These are phyloP conservation scores for Archocentrus centrarchus DNA, from an alignment of 2,113 vertebrate genomes.

Conservation along the genomic window DNA sequence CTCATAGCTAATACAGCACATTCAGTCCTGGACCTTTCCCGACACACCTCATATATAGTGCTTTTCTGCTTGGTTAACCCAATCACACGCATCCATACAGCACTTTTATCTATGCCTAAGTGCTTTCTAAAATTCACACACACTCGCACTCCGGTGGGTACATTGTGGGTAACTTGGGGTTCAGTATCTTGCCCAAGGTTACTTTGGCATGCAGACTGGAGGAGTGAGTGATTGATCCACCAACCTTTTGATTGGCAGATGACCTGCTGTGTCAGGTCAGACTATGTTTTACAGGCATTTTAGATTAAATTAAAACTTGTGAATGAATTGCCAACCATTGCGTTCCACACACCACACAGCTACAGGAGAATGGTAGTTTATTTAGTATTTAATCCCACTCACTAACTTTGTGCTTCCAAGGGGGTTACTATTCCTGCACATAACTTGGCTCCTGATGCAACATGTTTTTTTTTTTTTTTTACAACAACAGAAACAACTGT, in stretches of 20 bases:
- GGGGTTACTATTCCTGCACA: not conserved
- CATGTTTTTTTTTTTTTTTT: too few relatives aligned
- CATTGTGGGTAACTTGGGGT: not conserved
- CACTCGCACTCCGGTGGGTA: not conserved
- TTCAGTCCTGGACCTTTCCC: too few relatives aligned
- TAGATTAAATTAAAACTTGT: not conserved
- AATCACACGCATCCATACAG: not conserved
- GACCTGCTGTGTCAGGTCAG: not conserved
- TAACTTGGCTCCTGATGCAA: not conserved
- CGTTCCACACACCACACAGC: not conserved
- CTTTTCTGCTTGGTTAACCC: not conserved
- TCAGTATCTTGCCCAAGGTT: not conserved
- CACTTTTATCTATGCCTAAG: not conserved
- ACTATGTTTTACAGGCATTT: not conserved
- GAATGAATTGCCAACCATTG: not conserved
- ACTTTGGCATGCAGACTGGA: not conserved
- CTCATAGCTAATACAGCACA: too few relatives aligned
- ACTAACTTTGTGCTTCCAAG: not conserved
- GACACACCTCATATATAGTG: not conserved
- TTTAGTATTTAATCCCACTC: not conserved
- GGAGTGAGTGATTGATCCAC: not conserved
- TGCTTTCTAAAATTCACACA: not conserved
- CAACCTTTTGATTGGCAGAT: not conserved
- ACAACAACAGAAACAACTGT: too few relatives aligned
- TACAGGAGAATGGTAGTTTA: not conserved